Evolutionary conservation across 1,140 invertebrate species (phyloP), one percentile per base, ranked within the genome.

Genomic region (Meteorus sp.): DNA sequence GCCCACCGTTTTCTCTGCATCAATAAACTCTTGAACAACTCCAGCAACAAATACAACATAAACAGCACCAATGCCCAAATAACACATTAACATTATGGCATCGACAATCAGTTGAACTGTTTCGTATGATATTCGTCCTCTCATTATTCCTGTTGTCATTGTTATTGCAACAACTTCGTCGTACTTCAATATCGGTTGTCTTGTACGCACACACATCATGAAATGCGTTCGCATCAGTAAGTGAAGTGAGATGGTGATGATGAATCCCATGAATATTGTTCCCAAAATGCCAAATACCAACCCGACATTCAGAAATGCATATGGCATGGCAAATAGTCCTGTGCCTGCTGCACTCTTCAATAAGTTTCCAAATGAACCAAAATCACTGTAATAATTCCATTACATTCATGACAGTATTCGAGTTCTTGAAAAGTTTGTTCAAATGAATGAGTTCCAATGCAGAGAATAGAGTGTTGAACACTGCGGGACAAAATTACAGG

Each of bases 291-390:
- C 82, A 54, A 83, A 71, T 56, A 78, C 62, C 22, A 87, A 59
- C 23, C 86, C 86, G 41, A 84, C 82, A 65, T 85, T 77, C n/a
- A 76, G 81, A 54, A 87, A 81, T 8, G 86, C 85, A 50, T 78
- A 70, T 23, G 86, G 85, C 78, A 87, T 85, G 2, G 86, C 85
- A 52, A 88, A 73, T 19, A 88, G 80, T 8, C 86, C 86, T 0
- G 85, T 85, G 2, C 86, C 86, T 29, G 85, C 75, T 59, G 85
- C 85, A 47, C 80, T 82, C 66, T 85, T 85, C 7, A 85, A 59
- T 4, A 85, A 59, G 60, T 83, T 83, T 44, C 81, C 72, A 57
- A 83, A 62, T 2, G 83, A 78, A 8, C 74, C 78, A 15, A 69
- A 71, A 68, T 83, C 77, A 15, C 81, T 82, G 61, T 19, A 3